These are phyloP conservation scores for Schizothorax lantsangensis DNA, from an alignment of 2,797 vertebrate genomes.

Conservation along the genomic window DNA sequence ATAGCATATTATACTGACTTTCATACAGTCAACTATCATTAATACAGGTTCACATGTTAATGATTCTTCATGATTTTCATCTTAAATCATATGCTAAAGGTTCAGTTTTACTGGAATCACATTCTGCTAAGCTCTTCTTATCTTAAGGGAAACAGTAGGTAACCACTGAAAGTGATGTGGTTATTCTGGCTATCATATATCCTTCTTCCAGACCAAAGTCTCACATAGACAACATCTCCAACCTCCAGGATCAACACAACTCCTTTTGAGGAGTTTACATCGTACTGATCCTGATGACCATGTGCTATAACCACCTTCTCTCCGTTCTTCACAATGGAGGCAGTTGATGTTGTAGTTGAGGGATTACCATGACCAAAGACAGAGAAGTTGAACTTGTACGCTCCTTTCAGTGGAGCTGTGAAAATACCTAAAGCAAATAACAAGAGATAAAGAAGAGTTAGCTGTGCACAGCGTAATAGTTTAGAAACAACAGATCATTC, in stretches of 20 bases:
- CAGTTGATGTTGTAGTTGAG: neutral
- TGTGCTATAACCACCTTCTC: fast-evolving
- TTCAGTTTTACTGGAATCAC: neutral
- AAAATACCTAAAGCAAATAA: neutral
- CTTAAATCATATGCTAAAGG: neutral
- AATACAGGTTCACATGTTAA: neutral
- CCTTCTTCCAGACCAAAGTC: neutral
- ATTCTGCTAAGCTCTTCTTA: neutral
- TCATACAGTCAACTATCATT: neutral
- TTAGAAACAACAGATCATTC: too few species aligned
- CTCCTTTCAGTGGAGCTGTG: neutral
- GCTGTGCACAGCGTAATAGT: neutral
- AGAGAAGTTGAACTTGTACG: neutral
- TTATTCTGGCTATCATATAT: fast-evolving
- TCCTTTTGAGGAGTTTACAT: fast-evolving
- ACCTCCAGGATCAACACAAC: neutral
- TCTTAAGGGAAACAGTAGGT: neutral
- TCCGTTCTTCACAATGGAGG: neutral
- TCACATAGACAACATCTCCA: neutral
- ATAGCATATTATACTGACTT: neutral
- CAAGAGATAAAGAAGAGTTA: neutral
- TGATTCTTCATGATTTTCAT: neutral
- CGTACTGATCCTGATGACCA: fast-evolving
- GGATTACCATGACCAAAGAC: fast-evolving
- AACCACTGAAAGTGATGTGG: too few species aligned